Conservation (phyloP, 2,888 invertebrate genomes). For the Boloria selene region DNA sequence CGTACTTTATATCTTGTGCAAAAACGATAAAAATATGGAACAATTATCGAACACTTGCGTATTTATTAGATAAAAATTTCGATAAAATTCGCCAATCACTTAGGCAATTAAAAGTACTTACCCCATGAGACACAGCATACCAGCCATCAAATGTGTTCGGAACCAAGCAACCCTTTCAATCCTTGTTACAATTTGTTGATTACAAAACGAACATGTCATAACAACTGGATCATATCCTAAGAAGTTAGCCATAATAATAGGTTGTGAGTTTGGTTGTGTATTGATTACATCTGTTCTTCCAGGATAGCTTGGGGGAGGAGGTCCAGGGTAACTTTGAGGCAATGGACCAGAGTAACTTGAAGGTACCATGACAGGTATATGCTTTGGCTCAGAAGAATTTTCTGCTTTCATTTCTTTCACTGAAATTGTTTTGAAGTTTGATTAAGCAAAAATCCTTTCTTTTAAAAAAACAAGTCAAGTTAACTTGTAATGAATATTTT, state of each 20-base stretch:
- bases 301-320: neutral
- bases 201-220: slow-evolving; percentile 7
- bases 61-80: no score
- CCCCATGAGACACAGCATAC: neutral
- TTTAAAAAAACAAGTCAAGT: no score
- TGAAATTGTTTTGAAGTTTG: neutral
- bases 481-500: no score
- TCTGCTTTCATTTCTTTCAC: neutral
- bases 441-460: no score
- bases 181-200: slow-evolving; percentile 2
- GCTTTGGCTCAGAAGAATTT: no score
- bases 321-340: slow-evolving; percentile 1
- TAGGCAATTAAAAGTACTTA: neutral
- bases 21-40: no score
- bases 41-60: no score
- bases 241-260: neutral
- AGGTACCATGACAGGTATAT: no score
- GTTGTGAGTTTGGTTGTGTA: neutral
- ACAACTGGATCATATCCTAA: slow-evolving; percentile 4
- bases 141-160: slow-evolving; percentile 1
- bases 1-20: no score
- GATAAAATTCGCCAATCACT: no score
- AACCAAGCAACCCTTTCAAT: neutral
- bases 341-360: neutral
- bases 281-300: neutral